Evolutionary conservation across 2,113 vertebrate species (phyloP).

Genomic region (Mungos mungo): DNA sequence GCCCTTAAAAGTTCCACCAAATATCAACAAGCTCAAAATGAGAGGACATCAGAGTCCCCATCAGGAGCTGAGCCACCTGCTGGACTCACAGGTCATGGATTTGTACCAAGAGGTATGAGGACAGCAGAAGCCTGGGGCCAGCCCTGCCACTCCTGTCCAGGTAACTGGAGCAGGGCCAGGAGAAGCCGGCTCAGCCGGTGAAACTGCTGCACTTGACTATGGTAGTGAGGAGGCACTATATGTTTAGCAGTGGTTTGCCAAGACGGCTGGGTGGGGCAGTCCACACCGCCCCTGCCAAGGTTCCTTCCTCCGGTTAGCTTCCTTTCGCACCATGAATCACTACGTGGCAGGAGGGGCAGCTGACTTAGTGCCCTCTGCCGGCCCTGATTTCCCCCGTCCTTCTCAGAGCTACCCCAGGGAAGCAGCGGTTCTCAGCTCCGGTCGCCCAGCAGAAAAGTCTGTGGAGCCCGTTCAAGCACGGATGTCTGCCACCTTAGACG

Average conservation of each 20-base stretch:
- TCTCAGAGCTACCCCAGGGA: not conserved
- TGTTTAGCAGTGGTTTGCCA: slow-evolving; percentile 17
- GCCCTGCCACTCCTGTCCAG: not conserved
- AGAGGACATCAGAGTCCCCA: not conserved
- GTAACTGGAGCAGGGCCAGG: not conserved
- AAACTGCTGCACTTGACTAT: not conserved
- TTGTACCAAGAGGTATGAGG: not conserved
- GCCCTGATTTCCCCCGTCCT: not conserved
- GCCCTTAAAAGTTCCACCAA: not conserved
- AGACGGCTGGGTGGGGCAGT: not conserved
- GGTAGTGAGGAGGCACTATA: not conserved
- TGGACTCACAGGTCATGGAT: not conserved
- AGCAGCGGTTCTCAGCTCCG: not conserved
- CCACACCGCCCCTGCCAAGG: not conserved
- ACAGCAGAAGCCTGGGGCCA: not conserved
- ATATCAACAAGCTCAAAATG: not conserved
- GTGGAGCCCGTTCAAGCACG: not conserved
- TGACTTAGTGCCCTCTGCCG: slow-evolving; percentile 36
- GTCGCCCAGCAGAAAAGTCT: not conserved
- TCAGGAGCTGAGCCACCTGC: not conserved
- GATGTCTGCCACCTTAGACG: not conserved
- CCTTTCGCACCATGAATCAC: slow-evolving; percentile 44
- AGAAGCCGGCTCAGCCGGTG: not conserved
- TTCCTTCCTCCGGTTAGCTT: slow-evolving; percentile 6
- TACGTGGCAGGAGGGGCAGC: not conserved